Base-by-base conservation (phyloP, 2,797 vertebrate species). In the Paratrypauchen microcephalus region DNA sequence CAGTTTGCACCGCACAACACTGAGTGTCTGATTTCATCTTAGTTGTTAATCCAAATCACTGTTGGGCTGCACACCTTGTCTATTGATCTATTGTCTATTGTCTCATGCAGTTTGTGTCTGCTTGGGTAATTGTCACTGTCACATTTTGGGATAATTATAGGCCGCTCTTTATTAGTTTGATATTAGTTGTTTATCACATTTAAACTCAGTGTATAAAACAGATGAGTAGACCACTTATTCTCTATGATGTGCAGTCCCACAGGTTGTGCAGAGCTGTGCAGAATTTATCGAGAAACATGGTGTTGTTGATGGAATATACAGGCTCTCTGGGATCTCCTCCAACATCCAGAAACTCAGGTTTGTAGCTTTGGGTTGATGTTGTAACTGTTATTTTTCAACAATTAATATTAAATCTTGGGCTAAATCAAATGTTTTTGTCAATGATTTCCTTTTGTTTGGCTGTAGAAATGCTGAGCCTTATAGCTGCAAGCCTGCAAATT, bases 301-400 rank as follows among this genome's bases (percentile, higher is more conserved):
- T 56, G 96, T 99, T 0, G 96, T 98, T 89, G 97, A 99, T n/a
- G 98, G 98, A 5, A 99, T 99, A 64, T 99, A 99, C 79, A 95
- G 98, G 2, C 94, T 99, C 6, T 99, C 98, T 0, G 98, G 98
- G 7, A 97, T 99, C 56, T 97, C 97, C 2, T 99, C 98, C 80
- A 99, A 99, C 88, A 99, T 98, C 88, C 97, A 99, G 93, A 97
- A 97, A 68, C 92, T 99, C 9, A 96, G 97, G 98, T 98, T 88
- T 88, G 85, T 60, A 6, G 12, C 6, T 63, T 23, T 36, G 58
- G 32, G 18, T 60, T 60, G 7, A 39, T 36, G 19, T n/a, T 8
- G 8, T 32, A 60, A 60, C 26, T 15, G 41, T 45, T 13, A 45
- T 41, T 41, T 41, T 41, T 41, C 12, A 2, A 12, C 39, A 41